Base-by-base conservation (phyloP, 1,140 invertebrate genomes). In the Aphelenchoides avenae region DNA sequence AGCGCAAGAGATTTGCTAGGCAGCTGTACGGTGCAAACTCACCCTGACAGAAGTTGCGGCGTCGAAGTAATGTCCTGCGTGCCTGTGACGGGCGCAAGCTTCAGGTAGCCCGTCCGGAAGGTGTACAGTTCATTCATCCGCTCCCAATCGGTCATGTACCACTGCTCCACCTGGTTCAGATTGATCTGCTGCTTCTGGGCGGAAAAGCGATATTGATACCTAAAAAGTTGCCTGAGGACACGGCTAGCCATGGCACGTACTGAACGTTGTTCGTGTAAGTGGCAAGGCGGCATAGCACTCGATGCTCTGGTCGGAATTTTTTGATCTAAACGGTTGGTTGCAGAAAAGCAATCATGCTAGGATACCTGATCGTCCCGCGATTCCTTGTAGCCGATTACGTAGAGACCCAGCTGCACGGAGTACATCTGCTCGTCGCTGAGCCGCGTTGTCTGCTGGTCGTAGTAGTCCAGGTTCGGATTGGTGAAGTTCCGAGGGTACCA, bases 381-480 rank as follows among this genome's bases (percentile, higher is more conserved):
- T 36, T 75, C 73, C 49, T 73, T 73, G 70, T 75, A 75, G 20
- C 68, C 73, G 31, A 77, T 59, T n/a, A 75, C 73, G 50, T 75
- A 77, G 2, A 75, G 62, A 20, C 73, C 75, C 2, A 75, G 54
- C 48, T 75, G 68, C 5, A 75, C 74, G 13, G 51, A 50, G 48
- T 75, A 75, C 15, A 75, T 44, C 0, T 66, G 48, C 24, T 75
- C 73, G 34, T 75, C 73, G 22, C 64, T 64, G 33, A 75, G 68
- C 11, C 64, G 49, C 40, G 64, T 40, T 34, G 52, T 18, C n/a
- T 43, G 56, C 36, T 74, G 68, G 33, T 73, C 53, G 30, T 52
- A 31, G 37, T 49, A 75, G 47, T 64, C 59, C 9, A 77, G 42
- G 39, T 77, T 70, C 2, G 70, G 64, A 53, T 75, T 77, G n/a